Conservation (phyloP, 2,797 vertebrate genomes). For the Oreortyx pictus region DNA sequence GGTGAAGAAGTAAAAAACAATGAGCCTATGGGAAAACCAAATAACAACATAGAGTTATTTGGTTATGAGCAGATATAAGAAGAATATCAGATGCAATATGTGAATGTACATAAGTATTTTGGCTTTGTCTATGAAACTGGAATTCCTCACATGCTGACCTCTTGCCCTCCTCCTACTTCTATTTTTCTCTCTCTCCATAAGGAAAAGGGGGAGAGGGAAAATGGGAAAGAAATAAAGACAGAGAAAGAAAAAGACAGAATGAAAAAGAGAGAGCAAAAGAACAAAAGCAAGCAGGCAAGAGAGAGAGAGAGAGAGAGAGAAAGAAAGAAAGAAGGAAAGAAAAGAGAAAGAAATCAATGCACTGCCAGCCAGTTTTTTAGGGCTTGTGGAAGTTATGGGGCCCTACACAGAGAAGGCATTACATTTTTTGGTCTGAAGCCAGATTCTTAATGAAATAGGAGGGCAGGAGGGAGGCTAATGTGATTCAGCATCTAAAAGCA, state of each 20-base stretch:
- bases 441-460: constrained; percentile 84
- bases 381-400: constrained; percentile 69
- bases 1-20: neutral
- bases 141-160: constrained; percentile 64
- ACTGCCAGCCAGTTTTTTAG: constrained; percentile 19
- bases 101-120: neutral
- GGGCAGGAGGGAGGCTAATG: constrained; percentile 76
- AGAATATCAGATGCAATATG: constrained; percentile 22
- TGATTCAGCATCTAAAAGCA: constrained; percentile 80
- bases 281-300: constrained; percentile 27
- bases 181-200: constrained; percentile 51
- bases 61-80: constrained; percentile 1
- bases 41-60: neutral
- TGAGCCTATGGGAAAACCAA: neutral
- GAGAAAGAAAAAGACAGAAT: neutral
- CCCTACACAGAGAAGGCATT: constrained; percentile 67
- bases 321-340: neutral
- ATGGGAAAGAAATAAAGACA: neutral
- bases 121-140: constrained; percentile 44
- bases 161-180: constrained; percentile 46
- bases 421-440: constrained; percentile 80
- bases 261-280: neutral
- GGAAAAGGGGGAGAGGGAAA: neutral
- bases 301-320: neutral
- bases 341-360: constrained; percentile 42